phyloP scores from a whole-genome alignment of 2,797 vertebrate species.

The Bryconaethiops microstoma region DNA sequence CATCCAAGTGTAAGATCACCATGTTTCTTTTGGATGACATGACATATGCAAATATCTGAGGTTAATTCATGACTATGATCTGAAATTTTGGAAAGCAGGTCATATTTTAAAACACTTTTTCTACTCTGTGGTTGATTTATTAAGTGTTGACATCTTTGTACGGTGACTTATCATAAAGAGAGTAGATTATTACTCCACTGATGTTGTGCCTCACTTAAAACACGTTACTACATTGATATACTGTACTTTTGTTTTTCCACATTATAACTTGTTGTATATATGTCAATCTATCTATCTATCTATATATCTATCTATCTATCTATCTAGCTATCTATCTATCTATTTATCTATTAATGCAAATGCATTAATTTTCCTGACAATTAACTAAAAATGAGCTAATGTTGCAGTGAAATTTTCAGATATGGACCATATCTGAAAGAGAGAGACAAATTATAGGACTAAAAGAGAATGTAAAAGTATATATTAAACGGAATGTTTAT shows the following conservation, averaged over 20 bases:
- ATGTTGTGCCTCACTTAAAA: neutral
- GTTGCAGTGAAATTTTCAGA: no score
- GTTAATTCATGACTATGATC: neutral
- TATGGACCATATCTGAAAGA: no score
- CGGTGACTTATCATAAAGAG: neutral
- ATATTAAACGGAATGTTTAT: no score
- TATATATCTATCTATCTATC: no score
- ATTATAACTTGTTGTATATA: neutral
- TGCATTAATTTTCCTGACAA: no score
- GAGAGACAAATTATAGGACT: no score
- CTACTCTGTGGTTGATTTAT: constrained; percentile 1
- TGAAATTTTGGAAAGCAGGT: constrained; percentile 4
- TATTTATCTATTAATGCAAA: no score
- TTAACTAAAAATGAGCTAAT: no score
- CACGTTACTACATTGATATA: neutral
- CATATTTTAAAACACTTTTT: neutral
- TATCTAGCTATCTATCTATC: no score
- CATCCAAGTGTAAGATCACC: neutral
- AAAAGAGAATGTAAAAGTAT: no score
- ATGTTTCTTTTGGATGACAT: neutral
- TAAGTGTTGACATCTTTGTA: neutral
- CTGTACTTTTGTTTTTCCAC: neutral
- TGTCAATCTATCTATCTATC: no score
- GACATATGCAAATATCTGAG: neutral
- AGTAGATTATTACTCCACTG: neutral